Evolutionary conservation across 1,140 invertebrate genomes (phyloP).

Genomic region (Tyrophagus putrescentiae): DNA sequence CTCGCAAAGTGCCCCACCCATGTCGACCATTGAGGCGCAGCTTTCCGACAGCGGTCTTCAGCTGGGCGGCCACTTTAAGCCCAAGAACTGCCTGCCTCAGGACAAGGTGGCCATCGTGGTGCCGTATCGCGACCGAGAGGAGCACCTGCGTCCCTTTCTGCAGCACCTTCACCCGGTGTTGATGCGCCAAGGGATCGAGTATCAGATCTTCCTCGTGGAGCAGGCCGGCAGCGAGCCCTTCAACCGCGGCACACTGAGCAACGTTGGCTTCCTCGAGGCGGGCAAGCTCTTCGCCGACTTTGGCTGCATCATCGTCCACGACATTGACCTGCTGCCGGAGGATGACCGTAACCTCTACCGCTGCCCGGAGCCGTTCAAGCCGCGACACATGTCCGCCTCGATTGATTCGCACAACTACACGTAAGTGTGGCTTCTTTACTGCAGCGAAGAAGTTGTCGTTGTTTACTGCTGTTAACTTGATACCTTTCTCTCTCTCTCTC

Average conservation of each 20-base stretch:
- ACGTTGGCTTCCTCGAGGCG: neutral
- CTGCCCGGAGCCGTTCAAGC: slow-evolving; percentile 27
- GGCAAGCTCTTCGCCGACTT: slow-evolving; percentile 9
- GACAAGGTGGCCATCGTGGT: slow-evolving; percentile 34
- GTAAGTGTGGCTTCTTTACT: slow-evolving; percentile 27
- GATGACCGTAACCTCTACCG: slow-evolving; percentile 29
- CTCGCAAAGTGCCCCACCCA: no score
- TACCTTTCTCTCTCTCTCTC: neutral
- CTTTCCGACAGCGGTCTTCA: no score
- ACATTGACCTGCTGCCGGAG: slow-evolving; percentile 26
- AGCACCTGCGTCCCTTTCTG: slow-evolving; percentile 33
- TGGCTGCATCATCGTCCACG: slow-evolving; percentile 2
- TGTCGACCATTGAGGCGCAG: no score
- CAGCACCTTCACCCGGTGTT: slow-evolving; percentile 37
- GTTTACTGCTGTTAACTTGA: no score
- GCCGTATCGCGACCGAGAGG: slow-evolving; percentile 37
- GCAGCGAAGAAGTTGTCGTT: no score
- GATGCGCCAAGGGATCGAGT: slow-evolving; percentile 37
- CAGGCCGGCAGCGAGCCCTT: slow-evolving; percentile 28
- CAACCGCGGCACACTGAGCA: neutral
- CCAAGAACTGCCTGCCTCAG: neutral
- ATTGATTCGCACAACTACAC: slow-evolving; percentile 28
- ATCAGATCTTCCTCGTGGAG: slow-evolving; percentile 38
- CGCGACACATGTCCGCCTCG: slow-evolving; percentile 32
- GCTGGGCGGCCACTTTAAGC: neutral